These are phyloP conservation scores for Malurus splendens DNA, from an alignment of 2,797 vertebrate species.

Conservation along the genomic window DNA sequence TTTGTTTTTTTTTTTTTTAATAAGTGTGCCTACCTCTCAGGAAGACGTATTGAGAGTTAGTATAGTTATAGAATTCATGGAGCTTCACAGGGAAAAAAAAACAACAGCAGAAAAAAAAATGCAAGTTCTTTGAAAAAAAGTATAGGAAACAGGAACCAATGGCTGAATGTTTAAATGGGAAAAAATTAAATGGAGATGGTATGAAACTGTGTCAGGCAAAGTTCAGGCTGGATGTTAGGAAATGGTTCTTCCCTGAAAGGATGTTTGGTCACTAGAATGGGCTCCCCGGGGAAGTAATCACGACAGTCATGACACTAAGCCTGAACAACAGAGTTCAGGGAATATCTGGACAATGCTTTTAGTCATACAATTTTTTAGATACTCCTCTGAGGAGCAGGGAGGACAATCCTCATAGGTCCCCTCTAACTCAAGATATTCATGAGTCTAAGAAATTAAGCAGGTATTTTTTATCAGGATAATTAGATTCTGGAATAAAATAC, in stretches of 20 bases:
- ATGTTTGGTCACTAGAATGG: not conserved
- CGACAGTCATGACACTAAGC: not conserved
- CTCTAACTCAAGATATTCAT: accelerated
- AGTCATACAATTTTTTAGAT: not conserved
- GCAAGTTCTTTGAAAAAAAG: not conserved
- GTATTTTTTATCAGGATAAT: not conserved
- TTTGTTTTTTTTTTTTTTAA: not conserved
- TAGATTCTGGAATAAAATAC: not conserved
- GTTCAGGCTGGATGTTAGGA: not conserved
- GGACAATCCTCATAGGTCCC: not conserved
- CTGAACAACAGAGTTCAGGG: not conserved
- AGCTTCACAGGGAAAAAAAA: not conserved
- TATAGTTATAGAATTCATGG: not conserved
- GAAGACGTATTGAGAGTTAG: not conserved
- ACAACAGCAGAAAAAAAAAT: not conserved
- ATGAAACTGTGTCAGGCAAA: too few species aligned
- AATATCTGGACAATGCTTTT: not conserved
- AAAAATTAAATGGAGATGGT: not conserved
- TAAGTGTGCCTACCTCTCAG: not conserved
- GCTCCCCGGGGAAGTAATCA: not conserved
- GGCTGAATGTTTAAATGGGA: not conserved
- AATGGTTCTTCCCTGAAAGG: not conserved
- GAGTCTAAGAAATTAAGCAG: not conserved
- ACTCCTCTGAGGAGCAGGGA: not conserved
- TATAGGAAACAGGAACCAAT: not conserved